Conservation (phyloP, 2,888 invertebrate genomes). For the Apotomis betuletana region DNA sequence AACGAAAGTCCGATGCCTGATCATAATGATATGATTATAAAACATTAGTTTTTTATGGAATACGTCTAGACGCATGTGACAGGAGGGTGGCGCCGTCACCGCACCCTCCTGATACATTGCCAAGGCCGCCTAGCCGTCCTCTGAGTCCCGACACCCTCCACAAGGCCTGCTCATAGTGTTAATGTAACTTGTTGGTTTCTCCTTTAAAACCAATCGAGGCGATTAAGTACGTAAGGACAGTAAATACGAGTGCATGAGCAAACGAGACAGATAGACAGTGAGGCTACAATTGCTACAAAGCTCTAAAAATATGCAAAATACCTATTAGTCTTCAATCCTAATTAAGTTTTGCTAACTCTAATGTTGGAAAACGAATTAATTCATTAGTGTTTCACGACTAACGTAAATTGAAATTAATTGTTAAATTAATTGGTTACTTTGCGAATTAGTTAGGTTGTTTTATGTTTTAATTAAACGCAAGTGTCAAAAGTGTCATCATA, state of each 20-base stretch:
- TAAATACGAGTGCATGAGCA: no score
- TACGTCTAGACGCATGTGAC: constrained; percentile 37
- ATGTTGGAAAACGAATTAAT: neutral
- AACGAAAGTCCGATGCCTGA: no score
- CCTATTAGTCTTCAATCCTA: neutral
- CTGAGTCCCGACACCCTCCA: no score
- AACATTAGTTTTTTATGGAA: constrained; percentile 20
- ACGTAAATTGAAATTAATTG: constrained; percentile 25
- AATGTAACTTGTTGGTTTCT: no score
- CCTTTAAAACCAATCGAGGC: no score
- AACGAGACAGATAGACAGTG: no score
- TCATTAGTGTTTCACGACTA: constrained; percentile 1
- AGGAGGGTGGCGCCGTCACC: constrained; percentile 21
- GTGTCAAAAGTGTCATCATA: neutral
- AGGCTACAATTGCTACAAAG: no score
- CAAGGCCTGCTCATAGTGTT: no score
- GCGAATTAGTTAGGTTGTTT: neutral
- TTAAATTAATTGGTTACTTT: constrained; percentile 22
- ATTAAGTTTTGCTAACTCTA: neutral
- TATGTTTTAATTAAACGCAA: neutral
- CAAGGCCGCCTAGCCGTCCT: neutral
- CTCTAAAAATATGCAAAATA: no score
- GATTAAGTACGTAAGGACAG: no score
- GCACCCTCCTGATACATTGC: constrained; percentile 27
- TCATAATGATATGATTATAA: constrained; percentile 2